Percentiles rank a stretch among this genome's conserved stretches.
phyloP scores from a whole-genome alignment of 2,113 vertebrate species.

The Dicentrarchus labrax region DNA sequence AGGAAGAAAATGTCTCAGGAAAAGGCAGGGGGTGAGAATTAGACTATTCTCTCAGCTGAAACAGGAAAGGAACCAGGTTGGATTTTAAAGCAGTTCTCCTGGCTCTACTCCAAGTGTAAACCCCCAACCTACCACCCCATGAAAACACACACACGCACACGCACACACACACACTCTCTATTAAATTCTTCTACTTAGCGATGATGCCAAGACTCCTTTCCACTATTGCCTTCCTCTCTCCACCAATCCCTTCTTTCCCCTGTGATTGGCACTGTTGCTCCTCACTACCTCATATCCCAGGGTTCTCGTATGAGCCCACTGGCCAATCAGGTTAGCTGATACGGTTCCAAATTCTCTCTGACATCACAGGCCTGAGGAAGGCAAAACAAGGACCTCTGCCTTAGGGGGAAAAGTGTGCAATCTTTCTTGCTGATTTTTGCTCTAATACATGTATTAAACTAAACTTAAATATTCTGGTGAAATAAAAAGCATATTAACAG shows the following conservation, averaged over 20 bases:
- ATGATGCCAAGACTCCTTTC: conserved; percentile 56
- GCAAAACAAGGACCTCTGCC: conserved; percentile 8
- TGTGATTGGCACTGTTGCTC: conserved; percentile 63
- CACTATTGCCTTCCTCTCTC: conserved; percentile 39
- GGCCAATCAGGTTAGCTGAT: conserved; percentile 52
- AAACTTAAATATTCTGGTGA: background rate
- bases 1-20: conserved; percentile 54
- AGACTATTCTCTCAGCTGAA: conserved; percentile 49
- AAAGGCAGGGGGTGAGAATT: conserved; percentile 45
- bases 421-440: conserved; percentile 4
- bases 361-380: conserved; percentile 16
- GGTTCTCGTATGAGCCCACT: conserved; percentile 55
- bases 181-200: conserved; percentile 53
- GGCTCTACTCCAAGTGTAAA: conserved; percentile 59
- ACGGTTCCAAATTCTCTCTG: conserved; percentile 35
- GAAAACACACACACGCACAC: conserved; percentile 17
- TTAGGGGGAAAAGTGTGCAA: background rate
- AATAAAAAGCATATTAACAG: background rate
- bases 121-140: conserved; percentile 40
- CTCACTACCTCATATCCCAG: conserved; percentile 68
- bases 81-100: conserved; percentile 61
- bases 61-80: conserved; percentile 59
- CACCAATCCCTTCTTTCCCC: conserved; percentile 44
- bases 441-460: background rate
- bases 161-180: conserved; percentile 29